Percentiles rank a stretch among this genome's conserved stretches.
phyloP scores from a whole-genome alignment of 2,888 invertebrate species.

The Eupithecia inturbata region DNA sequence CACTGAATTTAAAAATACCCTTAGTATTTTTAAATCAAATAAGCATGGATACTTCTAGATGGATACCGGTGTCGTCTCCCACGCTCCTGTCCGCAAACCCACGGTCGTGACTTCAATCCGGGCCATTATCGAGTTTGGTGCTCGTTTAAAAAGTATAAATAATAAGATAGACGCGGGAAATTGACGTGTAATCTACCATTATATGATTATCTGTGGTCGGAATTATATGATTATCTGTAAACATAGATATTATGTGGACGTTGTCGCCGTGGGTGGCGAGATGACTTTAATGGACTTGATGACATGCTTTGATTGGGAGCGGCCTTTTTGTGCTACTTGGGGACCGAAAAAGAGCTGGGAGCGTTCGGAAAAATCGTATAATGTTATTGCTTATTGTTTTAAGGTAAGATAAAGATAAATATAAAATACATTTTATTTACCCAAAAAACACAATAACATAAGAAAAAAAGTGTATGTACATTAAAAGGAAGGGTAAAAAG shows the following conservation, averaged over 20 bases:
- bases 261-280: conserved; percentile 51
- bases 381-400: background rate
- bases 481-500: no score
- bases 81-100: conserved; percentile 51
- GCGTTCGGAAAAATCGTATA: background rate
- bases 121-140: conserved; percentile 76
- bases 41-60: no score
- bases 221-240: conserved; percentile 68
- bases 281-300: conserved; percentile 28
- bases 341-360: no score
- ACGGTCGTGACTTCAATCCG: conserved; percentile 71
- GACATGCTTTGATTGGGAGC: conserved; percentile 29
- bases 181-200: conserved; percentile 78
- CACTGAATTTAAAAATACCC: no score
- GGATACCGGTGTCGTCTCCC: conserved; percentile 45
- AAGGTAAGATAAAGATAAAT: no score
- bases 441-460: no score
- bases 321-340: conserved; percentile 10
- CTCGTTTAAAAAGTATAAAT: conserved; percentile 81
- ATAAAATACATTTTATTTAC: no score
- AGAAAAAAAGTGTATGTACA: no score
- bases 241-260: conserved; percentile 74
- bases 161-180: conserved; percentile 72
- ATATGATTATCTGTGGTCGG: conserved; percentile 25
- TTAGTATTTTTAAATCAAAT: no score